Evolutionary conservation across 2,797 vertebrate genomes (phyloP).

Genomic region (Siniperca obscura): DNA sequence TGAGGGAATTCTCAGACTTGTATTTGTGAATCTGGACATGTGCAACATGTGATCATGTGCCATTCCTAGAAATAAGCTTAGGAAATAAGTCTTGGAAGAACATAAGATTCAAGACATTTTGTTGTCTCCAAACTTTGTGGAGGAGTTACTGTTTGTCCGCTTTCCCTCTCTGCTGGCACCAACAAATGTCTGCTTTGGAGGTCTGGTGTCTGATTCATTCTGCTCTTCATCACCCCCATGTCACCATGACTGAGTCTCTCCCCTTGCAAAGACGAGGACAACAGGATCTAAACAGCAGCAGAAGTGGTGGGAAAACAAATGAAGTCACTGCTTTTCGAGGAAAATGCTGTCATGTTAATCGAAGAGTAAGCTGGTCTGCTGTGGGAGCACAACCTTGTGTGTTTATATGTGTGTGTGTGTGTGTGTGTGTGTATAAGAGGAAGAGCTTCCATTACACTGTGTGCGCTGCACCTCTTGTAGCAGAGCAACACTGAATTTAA

Average conservation of each 20-base stretch:
- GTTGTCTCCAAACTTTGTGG: slow-evolving; percentile 20
- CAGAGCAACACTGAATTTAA: slow-evolving; percentile 1
- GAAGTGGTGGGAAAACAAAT: slow-evolving; percentile 52
- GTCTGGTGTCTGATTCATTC: slow-evolving; percentile 12
- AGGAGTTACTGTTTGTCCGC: neutral
- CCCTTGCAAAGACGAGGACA: neutral
- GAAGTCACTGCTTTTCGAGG: slow-evolving; percentile 54
- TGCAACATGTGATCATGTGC: slow-evolving; percentile 11
- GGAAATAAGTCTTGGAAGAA: slow-evolving; percentile 52
- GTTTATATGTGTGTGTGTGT: slow-evolving; percentile 2
- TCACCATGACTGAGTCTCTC: neutral
- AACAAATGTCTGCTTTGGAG: slow-evolving; percentile 17
- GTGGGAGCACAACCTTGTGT: slow-evolving; percentile 22
- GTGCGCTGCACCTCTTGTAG: neutral
- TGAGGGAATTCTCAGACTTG: neutral
- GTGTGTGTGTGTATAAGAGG: neutral
- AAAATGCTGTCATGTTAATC: slow-evolving; percentile 56
- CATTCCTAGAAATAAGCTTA: slow-evolving; percentile 56
- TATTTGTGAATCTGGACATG: slow-evolving; percentile 9
- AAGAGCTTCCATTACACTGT: neutral
- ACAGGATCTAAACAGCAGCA: neutral
- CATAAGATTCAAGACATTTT: slow-evolving; percentile 17
- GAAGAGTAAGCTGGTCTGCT: slow-evolving; percentile 53
- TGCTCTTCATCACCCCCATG: neutral
- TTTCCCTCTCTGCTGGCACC: slow-evolving; percentile 20